Evolutionary conservation across 2,888 invertebrate genomes (phyloP).

Genomic region (Aleiodes leptofemur): DNA sequence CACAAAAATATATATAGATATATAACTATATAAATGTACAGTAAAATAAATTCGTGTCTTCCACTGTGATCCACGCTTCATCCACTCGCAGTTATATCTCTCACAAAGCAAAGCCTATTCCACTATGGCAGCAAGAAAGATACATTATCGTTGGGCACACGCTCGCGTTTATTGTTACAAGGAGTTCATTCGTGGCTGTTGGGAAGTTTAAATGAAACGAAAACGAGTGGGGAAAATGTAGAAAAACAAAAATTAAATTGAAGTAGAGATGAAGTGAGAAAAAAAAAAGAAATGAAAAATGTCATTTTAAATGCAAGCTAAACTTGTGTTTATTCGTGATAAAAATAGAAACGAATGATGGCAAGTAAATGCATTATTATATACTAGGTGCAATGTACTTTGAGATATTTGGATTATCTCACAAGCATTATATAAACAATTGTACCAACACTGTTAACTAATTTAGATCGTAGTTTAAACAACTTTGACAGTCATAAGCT

Average conservation of each 20-base stretch:
- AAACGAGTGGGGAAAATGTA: constrained; percentile 41
- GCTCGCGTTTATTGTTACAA: constrained; percentile 65
- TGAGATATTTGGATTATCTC: constrained; percentile 54
- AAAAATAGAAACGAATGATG: constrained; percentile 61
- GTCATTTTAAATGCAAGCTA: constrained; percentile 42
- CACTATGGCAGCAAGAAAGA: constrained; percentile 38
- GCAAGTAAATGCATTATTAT: neutral
- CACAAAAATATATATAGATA: neutral
- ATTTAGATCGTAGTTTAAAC: constrained; percentile 57
- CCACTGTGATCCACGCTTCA: constrained; percentile 35
- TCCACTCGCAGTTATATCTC: constrained; percentile 23
- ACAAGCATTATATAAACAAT: constrained; percentile 15
- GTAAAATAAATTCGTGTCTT: constrained; percentile 25
- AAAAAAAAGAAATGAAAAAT: constrained; percentile 47
- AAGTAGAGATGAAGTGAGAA: constrained; percentile 15
- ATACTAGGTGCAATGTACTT: constrained; percentile 18
- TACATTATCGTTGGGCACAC: constrained; percentile 43
- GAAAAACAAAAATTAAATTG: constrained; percentile 28
- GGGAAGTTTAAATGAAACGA: constrained; percentile 44
- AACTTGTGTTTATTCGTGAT: constrained; percentile 60
- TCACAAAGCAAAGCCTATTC: constrained; percentile 41
- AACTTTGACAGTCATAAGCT: constrained; percentile 58
- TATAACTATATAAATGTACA: neutral
- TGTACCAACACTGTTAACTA: constrained; percentile 41
- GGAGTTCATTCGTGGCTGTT: constrained; percentile 60